Evolutionary conservation across 2,113 vertebrate species (phyloP), one percentile per base, ranked within the genome.

Genomic region (Pseudonaja textilis): DNA sequence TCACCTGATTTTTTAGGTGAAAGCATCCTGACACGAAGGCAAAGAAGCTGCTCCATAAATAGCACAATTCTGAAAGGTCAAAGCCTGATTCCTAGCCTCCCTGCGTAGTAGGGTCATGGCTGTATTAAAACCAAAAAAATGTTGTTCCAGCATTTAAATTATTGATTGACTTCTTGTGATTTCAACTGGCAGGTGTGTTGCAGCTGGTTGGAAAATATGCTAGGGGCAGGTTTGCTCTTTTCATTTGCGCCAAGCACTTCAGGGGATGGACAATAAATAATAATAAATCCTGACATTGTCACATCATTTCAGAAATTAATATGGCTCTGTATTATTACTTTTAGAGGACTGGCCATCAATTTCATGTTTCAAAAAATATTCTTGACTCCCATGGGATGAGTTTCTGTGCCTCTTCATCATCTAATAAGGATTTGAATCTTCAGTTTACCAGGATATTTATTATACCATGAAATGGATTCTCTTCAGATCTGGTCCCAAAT

Each of bases 61-160:
- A 52, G 1, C 89, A 52, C 92, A 95, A 88, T 74, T 89, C 88
- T 57, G 34, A 90, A 92, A 74, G 94, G 14, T 92, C 45, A 52
- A 90, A 90, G 11, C 45, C 89, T 90, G 87, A 93, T 96, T 96
- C 91, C 89, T 92, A 64, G 59, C 94, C 94, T 91, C 95, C 56
- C 94, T 95, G 90, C 93, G 85, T 95, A 93, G 90, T 91, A 25
- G 0, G 88, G 69, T 95, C 69, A 90, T 22, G 85, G 10, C 54
- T 94, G 52, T 94, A 88, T 90, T 45, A 39, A 56, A 87, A 87
- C 22, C 7, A 39, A 39, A 61, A 89, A 59, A 89, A 89, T 87
- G 89, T 61, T 95, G 90, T 56, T 92, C 91, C 95, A 94, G 91
- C 93, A 95, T 96, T 96, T 96, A 97, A 90, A 96, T 91, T 74